Evolutionary conservation across 1,140 invertebrate species (phyloP).

Genomic region (Steinernema khuongi): DNA sequence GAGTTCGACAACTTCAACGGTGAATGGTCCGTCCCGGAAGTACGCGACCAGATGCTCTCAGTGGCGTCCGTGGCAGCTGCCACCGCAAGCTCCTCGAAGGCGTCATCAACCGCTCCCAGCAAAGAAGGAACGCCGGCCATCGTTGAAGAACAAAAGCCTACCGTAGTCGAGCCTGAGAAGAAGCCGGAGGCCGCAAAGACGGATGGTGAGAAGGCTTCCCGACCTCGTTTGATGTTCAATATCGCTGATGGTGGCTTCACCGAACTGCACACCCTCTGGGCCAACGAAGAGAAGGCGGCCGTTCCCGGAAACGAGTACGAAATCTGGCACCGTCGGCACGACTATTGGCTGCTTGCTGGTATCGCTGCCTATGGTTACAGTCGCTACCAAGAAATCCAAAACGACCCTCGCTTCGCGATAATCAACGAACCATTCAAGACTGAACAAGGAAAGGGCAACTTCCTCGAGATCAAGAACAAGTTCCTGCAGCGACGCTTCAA

Average conservation of each 20-base stretch:
- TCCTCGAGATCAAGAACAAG: conserved; percentile 98
- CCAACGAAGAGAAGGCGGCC: conserved; percentile 93
- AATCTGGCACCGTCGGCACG: conserved; percentile 93
- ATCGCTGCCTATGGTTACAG: conserved; percentile 97
- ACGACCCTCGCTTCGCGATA: conserved; percentile 89
- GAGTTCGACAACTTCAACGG: conserved; percentile 98
- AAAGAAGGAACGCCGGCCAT: conserved; percentile 57
- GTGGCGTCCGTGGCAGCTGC: conserved; percentile 77
- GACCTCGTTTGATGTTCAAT: conserved; percentile 96
- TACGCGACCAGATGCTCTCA: conserved; percentile 64
- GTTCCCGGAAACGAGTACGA: conserved; percentile 85
- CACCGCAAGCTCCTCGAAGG: conserved; percentile 66
- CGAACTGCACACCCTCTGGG: conserved; percentile 94
- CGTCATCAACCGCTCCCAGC: not conserved
- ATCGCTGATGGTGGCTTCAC: conserved; percentile 99
- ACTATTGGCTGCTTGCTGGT: conserved; percentile 97
- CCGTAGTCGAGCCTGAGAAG: conserved; percentile 52
- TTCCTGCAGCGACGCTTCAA: conserved; percentile 96
- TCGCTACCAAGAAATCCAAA: conserved; percentile 92
- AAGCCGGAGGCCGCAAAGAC: conserved; percentile 44
- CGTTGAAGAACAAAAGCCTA: conserved; percentile 46
- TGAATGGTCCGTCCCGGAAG: conserved; percentile 84
- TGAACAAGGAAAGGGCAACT: conserved; percentile 95
- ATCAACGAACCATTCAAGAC: conserved; percentile 99
- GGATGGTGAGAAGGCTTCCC: conserved; percentile 33